These are phyloP conservation scores for Anthopleura xanthogrammica DNA, from an alignment of 92 coral and sea anemone species.

Conservation along the genomic window DNA sequence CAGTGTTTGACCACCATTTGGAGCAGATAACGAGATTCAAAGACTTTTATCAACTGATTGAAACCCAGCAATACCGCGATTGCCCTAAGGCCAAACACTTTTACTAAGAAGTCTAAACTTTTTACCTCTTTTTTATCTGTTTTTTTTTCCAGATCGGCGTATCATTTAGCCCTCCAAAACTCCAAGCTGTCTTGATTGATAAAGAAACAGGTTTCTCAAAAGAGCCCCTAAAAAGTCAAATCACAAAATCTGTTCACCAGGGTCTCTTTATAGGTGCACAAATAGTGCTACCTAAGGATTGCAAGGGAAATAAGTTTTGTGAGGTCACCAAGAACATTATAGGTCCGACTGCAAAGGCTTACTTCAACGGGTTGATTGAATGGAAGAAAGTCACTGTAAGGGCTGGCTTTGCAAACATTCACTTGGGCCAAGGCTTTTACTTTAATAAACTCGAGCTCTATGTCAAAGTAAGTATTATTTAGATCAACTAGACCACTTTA, in stretches of 20 bases:
- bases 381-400: constrained; percentile 73
- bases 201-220: constrained; percentile 58
- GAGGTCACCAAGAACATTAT: constrained; percentile 78
- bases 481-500: neutral
- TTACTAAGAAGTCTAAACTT: neutral
- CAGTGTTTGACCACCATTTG: too few species aligned
- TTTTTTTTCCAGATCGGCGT: constrained; percentile 69
- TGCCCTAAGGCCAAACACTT: too few species aligned
- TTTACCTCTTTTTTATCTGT: neutral
- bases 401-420: constrained; percentile 72
- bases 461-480: constrained; percentile 65
- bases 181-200: constrained; percentile 42
- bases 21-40: too few species aligned
- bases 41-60: too few species aligned
- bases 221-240: constrained; percentile 69
- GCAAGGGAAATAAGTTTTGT: constrained; percentile 89
- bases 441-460: constrained; percentile 78
- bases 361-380: constrained; percentile 76
- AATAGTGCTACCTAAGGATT: constrained; percentile 83
- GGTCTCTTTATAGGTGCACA: constrained; percentile 84
- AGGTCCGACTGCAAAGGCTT: constrained; percentile 75
- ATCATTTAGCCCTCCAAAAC: constrained; percentile 69
- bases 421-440: constrained; percentile 74
- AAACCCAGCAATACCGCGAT: too few species aligned
- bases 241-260: constrained; percentile 24